These are phyloP conservation scores for Molossus alvarezi DNA, from an alignment of 2,797 vertebrate genomes.

Conservation along the genomic window DNA sequence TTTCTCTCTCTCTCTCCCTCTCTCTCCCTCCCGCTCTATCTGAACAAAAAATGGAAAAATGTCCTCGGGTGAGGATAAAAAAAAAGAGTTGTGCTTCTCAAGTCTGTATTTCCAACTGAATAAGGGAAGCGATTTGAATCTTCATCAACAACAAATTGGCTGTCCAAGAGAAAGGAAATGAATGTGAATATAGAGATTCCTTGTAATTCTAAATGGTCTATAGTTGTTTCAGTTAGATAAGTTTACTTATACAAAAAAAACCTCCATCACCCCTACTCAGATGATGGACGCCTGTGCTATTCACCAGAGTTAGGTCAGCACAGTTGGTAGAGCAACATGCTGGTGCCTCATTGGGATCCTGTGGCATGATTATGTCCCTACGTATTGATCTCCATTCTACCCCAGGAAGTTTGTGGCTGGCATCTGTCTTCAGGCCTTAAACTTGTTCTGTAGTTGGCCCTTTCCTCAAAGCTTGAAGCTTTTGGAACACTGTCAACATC, in stretches of 20 bases:
- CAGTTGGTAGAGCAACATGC: background rate
- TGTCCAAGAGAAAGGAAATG: slow-evolving; percentile 52
- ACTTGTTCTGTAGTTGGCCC: background rate
- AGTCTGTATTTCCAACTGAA: slow-evolving; percentile 57
- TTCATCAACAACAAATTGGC: slow-evolving; percentile 48
- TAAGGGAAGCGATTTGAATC: slow-evolving; percentile 61
- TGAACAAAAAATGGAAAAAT: no score
- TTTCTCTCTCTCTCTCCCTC: no score
- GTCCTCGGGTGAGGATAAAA: no score
- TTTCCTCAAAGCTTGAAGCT: slow-evolving; percentile 9
- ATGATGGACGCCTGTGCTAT: background rate
- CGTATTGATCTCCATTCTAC: no score
- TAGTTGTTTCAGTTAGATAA: slow-evolving; percentile 20
- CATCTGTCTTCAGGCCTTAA: background rate
- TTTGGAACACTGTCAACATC: slow-evolving; percentile 9
- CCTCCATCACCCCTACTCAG: background rate
- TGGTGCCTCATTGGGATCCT: background rate
- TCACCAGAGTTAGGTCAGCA: background rate
- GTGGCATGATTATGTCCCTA: background rate
- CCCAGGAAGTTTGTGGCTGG: background rate
- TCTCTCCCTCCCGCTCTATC: no score
- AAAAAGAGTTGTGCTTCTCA: slow-evolving; percentile 9
- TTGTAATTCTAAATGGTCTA: slow-evolving; percentile 19
- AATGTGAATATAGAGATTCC: background rate
- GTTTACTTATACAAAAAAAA: background rate